Evolutionary conservation across 2,113 vertebrate genomes (phyloP), one percentile per base, ranked within the genome.

Genomic region (Cyanoderma ruficeps): DNA sequence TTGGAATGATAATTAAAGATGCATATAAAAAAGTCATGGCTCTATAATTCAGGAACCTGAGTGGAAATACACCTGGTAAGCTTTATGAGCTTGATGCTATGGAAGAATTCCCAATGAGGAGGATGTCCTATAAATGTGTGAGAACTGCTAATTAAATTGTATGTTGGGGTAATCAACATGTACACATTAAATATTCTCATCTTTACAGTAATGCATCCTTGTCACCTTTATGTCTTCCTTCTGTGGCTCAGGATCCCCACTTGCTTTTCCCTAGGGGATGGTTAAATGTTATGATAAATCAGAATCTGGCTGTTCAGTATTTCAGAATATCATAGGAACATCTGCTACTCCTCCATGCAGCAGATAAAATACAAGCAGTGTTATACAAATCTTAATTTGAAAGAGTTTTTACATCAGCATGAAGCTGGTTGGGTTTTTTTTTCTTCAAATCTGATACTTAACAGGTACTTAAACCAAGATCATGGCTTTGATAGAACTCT

Each of bases 1-100:
- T 96, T 96, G 90, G 94, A 93, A 84, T 83, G 83, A 53, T 96
- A 94, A 97, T 97, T 97, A 95, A 96, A 88, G 85, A 78, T 60
- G 92, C 87, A 78, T 85, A 86, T 93, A 92, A 95, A 96, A 90
- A 94, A 86, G 88, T 84, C 91, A 86, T 78, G 72, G 61, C 82
- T 78, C 87, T 85, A 6, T 95, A 96, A 93, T 94, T 95, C 88
- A 92, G 71, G 59, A 77, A 83, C 64, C 59, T 39, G 68, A 83
- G 64, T 88, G 60, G 71, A 94, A 95, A 92, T 91, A 56, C 93
- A 93, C 55, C 64, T 88, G 76, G 55, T 90, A 83, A 91, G 78
- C 47, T 90, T 90, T 96, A 90, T 74, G 35, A 90, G 78, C 76
- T 42, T 90, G 85, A 93, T 90, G 71, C 67, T 59, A 1, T 70